phyloP scores from a whole-genome alignment of 2,888 invertebrate species.

The Dichetophora obliterata region DNA sequence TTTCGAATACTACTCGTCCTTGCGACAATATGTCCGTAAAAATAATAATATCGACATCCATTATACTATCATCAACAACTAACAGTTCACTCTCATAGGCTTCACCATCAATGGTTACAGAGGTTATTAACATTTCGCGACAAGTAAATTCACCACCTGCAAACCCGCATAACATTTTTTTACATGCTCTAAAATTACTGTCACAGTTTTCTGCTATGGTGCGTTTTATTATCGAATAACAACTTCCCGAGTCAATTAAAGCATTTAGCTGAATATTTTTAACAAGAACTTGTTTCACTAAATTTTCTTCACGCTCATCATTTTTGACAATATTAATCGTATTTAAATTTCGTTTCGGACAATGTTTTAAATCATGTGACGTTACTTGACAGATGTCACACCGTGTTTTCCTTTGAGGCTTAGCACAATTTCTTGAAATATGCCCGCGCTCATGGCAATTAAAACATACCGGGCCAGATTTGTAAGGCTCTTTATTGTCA shows the following conservation, averaged over 20 bases:
- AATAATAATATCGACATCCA: too few relatives aligned
- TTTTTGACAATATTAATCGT: not conserved
- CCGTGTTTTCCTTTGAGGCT: not conserved
- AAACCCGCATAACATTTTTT: too few relatives aligned
- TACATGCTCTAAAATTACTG: too few relatives aligned
- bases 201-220: not conserved
- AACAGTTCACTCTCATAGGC: slow-evolving; percentile 10
- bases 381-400: not conserved
- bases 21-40: slow-evolving; percentile 30
- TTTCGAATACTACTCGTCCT: slow-evolving; percentile 38
- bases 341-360: not conserved
- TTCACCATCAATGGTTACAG: slow-evolving; percentile 16
- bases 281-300: not conserved
- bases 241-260: too few relatives aligned
- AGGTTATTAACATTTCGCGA: too few relatives aligned
- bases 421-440: not conserved
- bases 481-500: not conserved
- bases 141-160: too few relatives aligned
- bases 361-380: not conserved
- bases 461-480: not conserved
- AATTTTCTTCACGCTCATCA: not conserved
- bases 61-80: not conserved
- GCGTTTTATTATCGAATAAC: not conserved
- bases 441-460: not conserved
- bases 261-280: too few relatives aligned